phyloP scores from a whole-genome alignment of 2,113 vertebrate species.

The Naja naja region DNA sequence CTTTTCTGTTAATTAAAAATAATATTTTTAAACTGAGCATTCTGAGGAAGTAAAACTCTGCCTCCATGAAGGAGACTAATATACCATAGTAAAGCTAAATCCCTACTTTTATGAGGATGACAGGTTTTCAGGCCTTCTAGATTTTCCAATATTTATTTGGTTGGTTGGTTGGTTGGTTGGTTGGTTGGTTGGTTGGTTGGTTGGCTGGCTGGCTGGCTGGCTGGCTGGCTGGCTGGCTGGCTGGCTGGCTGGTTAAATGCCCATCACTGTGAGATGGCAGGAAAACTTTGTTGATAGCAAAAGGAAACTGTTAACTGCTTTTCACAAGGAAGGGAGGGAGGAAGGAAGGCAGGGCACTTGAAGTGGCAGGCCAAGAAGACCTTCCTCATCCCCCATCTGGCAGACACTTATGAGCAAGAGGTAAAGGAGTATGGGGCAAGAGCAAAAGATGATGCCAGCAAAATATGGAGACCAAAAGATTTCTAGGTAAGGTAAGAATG shows the following conservation, averaged over 20 bases:
- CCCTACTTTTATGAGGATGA: slow-evolving; percentile 43
- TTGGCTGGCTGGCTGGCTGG: too few relatives aligned
- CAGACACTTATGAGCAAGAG: not conserved
- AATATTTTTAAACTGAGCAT: not conserved
- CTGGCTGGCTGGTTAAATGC: not conserved
- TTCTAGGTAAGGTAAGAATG: not conserved
- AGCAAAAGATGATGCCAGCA: not conserved
- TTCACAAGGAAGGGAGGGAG: not conserved
- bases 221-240: too few relatives aligned
- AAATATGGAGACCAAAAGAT: not conserved
- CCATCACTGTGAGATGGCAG: not conserved
- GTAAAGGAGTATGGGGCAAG: not conserved
- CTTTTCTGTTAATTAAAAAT: not conserved
- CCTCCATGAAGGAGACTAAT: not conserved
- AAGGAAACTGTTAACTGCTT: slow-evolving; percentile 27
- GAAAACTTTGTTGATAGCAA: not conserved
- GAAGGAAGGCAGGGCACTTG: not conserved
- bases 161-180: too few relatives aligned
- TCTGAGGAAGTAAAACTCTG: not conserved
- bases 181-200: too few relatives aligned
- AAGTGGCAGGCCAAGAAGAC: not conserved
- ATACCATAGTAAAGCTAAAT: slow-evolving; percentile 25
- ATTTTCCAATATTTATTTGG: not conserved
- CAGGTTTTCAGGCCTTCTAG: not conserved
- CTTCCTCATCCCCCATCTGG: not conserved